Evolutionary conservation across 2,888 invertebrate species (phyloP), one percentile per base, ranked within the genome.

Genomic region (Odontothrips loti): DNA sequence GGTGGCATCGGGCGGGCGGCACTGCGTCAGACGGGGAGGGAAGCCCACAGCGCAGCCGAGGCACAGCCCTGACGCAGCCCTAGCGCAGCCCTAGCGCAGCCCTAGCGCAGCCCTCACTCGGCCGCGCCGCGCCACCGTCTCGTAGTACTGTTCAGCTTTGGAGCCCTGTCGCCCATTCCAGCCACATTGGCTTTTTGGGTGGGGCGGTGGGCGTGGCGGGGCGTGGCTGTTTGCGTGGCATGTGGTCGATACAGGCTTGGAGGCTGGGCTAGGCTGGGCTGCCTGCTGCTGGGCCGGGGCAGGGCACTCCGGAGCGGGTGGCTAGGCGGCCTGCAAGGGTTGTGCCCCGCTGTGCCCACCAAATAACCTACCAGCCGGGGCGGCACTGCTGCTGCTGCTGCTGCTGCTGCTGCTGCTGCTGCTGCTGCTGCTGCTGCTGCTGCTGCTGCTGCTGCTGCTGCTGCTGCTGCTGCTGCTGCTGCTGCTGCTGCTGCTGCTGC

Each of bases 121-220:
- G 20, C 15, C 58, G 58, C 15, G 23, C 10, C 68, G 68, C 34
- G 34, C 34, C 34, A 43, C 34, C 34, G 34, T 43, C 34, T 43
- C 34, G 34, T 43, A 43, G 34, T 43, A 75, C 68, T 75, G 68
- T 75, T 75, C 68, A 75, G 68, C 68, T 75, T 75, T 75, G 68
- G 68, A 75, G 68, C 68, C 68, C 68, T 75, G 68, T 27, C 68
- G 68, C 68, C 68, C 68, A 75, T 75, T 75, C 68, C 68, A 75
- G 68, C 68, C 68, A 75, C 68, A 75, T 75, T 75, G 68, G 68
- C 68, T 75, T 75, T 75, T 75, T 75, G 68, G 68, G 68, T 27
- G 68, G 68, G 68, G 68, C 27, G 23, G 68, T 27, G 68, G 68
- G 68, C 27, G 58, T 58, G 68, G 23, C 68, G 68, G 68, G 68